Base-by-base conservation (phyloP, 2,797 vertebrate species). In the Prionace glauca region DNA sequence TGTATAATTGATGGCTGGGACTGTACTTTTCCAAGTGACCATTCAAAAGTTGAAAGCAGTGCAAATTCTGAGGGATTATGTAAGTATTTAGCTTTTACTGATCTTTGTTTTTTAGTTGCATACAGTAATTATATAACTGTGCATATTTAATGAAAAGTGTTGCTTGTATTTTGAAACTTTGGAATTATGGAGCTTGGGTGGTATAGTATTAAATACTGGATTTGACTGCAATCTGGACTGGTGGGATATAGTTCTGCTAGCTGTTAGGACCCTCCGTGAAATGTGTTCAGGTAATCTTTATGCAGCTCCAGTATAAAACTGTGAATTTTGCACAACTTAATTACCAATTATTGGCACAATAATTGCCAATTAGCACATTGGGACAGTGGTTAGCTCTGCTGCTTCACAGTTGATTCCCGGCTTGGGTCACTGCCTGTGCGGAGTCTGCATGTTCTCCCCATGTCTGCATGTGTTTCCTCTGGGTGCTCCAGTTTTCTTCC, bases 11-110 rank as follows among this genome's bases (percentile, higher is more conserved):
- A 98, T 0, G 98, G 98, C 0, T 99, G 99, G 99, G 97, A 99
- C 96, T 99, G 99, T 96, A 99, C 98, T 79, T 99, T 99, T 96
- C 98, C 98, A 9, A 98, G 97, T 96, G 98, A 98, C 36, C 96
- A 97, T 0, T 97, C 98, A 0, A 95, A 96, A 8, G 97, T 99
- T 95, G 98, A 98, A 71, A 97, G 97, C 74, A 99, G 98, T 96
- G 96, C 95, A 96, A 99, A 99, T 94, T 96, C 96, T 0, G 98
- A 99, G 96, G 97, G 97, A 65, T 97, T 98, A 67, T 97, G 99
- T 99, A 97, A 98, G 99, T 98, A 5, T 81, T 20, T 62, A 71
- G 32, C n/a, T 69, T 36, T 36, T 74, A 20, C 41, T 72, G 20
- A 62, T 16, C 72, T 74, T 95, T 74, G n/a, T 32, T 50, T 32